These are phyloP conservation scores for Coregonus sp. DNA, from an alignment of 2,797 vertebrate species.

Conservation along the genomic window DNA sequence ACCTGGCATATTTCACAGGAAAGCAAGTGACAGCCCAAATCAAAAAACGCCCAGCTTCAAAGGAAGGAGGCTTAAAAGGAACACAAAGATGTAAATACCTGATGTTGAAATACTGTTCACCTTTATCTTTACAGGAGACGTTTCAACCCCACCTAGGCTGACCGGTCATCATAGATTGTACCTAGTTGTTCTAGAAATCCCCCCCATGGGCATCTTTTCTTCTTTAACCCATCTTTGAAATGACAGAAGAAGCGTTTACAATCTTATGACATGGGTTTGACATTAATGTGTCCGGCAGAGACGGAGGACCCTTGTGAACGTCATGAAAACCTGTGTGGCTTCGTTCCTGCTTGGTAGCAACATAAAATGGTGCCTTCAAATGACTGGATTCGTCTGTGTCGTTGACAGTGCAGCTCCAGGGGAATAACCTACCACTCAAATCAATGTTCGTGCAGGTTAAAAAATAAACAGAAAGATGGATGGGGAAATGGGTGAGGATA, in stretches of 20 bases:
- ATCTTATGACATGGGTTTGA: slow-evolving; percentile 60
- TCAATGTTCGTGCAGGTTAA: slow-evolving; percentile 83
- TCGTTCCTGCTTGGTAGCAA: slow-evolving; percentile 74
- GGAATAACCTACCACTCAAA: slow-evolving; percentile 75
- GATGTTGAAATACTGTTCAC: slow-evolving; percentile 73
- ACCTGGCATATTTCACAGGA: slow-evolving; percentile 9
- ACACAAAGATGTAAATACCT: slow-evolving; percentile 74
- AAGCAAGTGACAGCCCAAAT: slow-evolving; percentile 43
- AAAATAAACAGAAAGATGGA: slow-evolving; percentile 73
- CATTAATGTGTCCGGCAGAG: slow-evolving; percentile 47
- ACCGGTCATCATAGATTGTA: slow-evolving; percentile 70
- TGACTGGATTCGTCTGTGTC: slow-evolving; percentile 60
- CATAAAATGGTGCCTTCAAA: slow-evolving; percentile 79
- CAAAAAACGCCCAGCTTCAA: slow-evolving; percentile 73
- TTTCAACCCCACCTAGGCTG: slow-evolving; percentile 62
- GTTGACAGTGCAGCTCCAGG: slow-evolving; percentile 76
- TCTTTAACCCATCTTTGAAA: slow-evolving; percentile 50
- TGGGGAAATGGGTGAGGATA: slow-evolving; percentile 48
- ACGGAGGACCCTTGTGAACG: slow-evolving; percentile 71
- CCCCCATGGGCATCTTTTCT: slow-evolving; percentile 6
- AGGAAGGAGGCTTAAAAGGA: slow-evolving; percentile 72
- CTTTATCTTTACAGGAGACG: slow-evolving; percentile 69
- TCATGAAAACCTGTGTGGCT: slow-evolving; percentile 69
- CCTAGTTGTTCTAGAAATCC: slow-evolving; percentile 66
- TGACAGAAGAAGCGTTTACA: slow-evolving; percentile 72